Evolutionary conservation across 35 echinoderm and acorn worm genomes (phyloP), one percentile per base, ranked within the genome.

Genomic region (Patiria miniata): DNA sequence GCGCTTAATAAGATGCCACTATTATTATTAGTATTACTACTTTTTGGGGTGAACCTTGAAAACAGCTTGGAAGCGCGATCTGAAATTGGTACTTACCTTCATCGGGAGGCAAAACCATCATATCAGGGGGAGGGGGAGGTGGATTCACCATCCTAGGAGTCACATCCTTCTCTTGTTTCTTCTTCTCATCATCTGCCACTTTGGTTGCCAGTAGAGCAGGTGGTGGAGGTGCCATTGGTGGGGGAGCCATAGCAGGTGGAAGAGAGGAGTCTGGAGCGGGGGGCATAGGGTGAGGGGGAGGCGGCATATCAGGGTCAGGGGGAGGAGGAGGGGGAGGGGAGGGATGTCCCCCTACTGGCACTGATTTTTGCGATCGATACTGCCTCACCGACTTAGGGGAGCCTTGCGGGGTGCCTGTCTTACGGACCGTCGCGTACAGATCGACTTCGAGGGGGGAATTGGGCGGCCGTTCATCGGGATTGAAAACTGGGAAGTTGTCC

Each of bases 71-170:
- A n/a, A n/a, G 57, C 19, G 57, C 19, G 57, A 26, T 18, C 57
- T n/a, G 40, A 21, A 21, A n/a, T n/a, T n/a, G n/a, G n/a, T n/a
- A n/a, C n/a, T n/a, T 37, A 32, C 23, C 83, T 14, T 47, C 42
- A 47, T 47, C 12, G 4, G 42, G 42, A 47, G 12, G 23, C 77
- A 26, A 36, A 36, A 29, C 39, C 86, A 87, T n/a, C n/a, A n/a
- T 44, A 56, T 86, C 84, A 0, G 84, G 84, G 15, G 86, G 86
- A 18, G 86, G 86, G 8, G 86, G 86, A 18, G 57, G 65, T 1
- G 65, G 65, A 18, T 26, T 73, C 65, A 73, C 29, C 65, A 73
- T 73, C 65, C 21, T 73, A 34, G 65, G 2, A 73, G 7, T 1
- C 15, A 26, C 65, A 73, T 23, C 65, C 18, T 30, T 7, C 26